Evolutionary conservation across 1,140 invertebrate genomes (phyloP).

Genomic region (Heterodera carotae): DNA sequence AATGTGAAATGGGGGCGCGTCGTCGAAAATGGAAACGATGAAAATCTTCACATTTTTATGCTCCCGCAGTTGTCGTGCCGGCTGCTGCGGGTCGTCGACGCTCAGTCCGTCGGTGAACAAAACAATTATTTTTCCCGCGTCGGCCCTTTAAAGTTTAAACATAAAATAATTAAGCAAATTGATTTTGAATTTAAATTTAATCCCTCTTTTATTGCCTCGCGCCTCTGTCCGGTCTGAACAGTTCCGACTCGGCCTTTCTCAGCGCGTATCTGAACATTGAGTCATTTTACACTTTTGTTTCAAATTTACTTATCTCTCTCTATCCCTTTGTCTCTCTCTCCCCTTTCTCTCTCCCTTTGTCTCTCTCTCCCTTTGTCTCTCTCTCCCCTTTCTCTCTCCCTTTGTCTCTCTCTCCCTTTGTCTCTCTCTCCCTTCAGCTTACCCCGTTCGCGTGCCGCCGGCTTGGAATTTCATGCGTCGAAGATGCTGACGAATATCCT

Average conservation of each 20-base stretch:
- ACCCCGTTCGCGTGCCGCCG: slow-evolving; percentile 44
- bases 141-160: slow-evolving; percentile 39
- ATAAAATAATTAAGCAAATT: background rate
- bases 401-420: too few species aligned
- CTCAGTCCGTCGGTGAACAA: slow-evolving; percentile 60
- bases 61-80: slow-evolving; percentile 52
- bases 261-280: slow-evolving; percentile 52
- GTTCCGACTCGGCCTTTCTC: slow-evolving; percentile 58
- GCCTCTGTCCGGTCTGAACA: slow-evolving; percentile 53
- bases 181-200: too few species aligned
- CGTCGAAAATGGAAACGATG: slow-evolving; percentile 52
- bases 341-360: too few species aligned
- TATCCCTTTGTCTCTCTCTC: too few species aligned
- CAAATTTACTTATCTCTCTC: too few species aligned
- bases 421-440: background rate
- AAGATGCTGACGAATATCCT: slow-evolving; percentile 54
- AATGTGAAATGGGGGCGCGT: slow-evolving; percentile 39
- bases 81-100: slow-evolving; percentile 59
- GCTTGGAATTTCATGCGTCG: slow-evolving; percentile 51
- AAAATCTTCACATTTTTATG: slow-evolving; percentile 57
- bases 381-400: too few species aligned
- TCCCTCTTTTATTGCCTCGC: slow-evolving; percentile 45
- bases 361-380: too few species aligned
- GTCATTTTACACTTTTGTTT: background rate
- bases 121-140: slow-evolving; percentile 55